These are phyloP conservation scores for Oopsacas minuta DNA, from an alignment of 37 sponge, comb jelly and placozoan species.

Conservation along the genomic window DNA sequence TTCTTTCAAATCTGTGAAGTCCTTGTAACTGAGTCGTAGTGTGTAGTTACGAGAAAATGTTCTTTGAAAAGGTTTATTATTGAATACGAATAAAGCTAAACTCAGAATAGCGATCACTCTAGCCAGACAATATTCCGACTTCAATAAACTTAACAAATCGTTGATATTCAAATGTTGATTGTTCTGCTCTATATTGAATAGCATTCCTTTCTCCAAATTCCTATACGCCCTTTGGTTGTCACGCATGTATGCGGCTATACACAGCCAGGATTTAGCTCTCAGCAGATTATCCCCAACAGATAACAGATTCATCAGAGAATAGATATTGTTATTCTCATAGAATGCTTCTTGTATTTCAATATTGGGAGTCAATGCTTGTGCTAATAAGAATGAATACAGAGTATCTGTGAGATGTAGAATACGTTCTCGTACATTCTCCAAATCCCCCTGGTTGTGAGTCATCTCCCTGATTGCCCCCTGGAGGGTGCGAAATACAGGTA, in stretches of 20 bases:
- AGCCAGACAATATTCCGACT: not conserved
- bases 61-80: not conserved
- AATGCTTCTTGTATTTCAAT: not conserved
- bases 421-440: not conserved
- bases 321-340: not conserved
- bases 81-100: not conserved
- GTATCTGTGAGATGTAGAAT: not conserved
- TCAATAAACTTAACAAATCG: not conserved
- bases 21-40: not conserved
- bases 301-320: not conserved
- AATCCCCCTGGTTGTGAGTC: not conserved
- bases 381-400: not conserved
- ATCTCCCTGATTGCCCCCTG: not conserved
- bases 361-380: not conserved
- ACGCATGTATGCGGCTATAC: not conserved
- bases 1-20: not conserved
- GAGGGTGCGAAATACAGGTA: conserved; percentile 9
- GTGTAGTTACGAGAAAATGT: not conserved
- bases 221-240: not conserved
- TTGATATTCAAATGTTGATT: not conserved
- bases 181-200: not conserved
- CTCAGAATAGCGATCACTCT: not conserved
- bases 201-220: not conserved
- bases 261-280: not conserved
- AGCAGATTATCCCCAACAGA: not conserved